phyloP scores from a whole-genome alignment of 2,888 invertebrate genomes.

The Volucella bombylans region DNA sequence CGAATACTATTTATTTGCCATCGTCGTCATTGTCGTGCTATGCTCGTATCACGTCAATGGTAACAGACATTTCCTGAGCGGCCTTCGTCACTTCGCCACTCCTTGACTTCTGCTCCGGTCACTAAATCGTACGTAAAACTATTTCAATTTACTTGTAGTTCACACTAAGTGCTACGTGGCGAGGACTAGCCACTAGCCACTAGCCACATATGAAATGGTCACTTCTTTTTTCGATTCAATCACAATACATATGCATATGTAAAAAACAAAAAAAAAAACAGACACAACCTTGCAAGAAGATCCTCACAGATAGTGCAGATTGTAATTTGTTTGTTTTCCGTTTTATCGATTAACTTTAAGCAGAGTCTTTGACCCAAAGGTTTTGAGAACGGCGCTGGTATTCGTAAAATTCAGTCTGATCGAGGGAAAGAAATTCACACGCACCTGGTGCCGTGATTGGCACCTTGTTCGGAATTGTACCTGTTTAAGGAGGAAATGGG shows the following conservation, averaged over 20 bases:
- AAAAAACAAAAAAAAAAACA: conserved; percentile 6
- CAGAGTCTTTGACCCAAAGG: conserved; percentile 64
- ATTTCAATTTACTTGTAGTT: conserved; percentile 34
- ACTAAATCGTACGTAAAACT: conserved; percentile 52
- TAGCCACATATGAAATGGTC: conserved; percentile 1
- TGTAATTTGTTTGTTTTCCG: conserved; percentile 65
- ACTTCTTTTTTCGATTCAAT: conserved; percentile 53
- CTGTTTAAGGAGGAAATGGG: conserved; percentile 3
- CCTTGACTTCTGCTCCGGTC: conserved; percentile 47
- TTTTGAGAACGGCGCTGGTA: conserved; percentile 44
- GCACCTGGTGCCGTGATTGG: neutral
- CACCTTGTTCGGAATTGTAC: conserved; percentile 2
- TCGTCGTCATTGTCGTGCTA: conserved; percentile 12
- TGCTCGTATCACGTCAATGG: neutral
- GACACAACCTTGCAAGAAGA: conserved; percentile 12
- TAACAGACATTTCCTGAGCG: conserved; percentile 34
- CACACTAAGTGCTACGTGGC: conserved; percentile 15
- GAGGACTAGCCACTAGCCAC: neutral
- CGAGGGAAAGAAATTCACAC: neutral
- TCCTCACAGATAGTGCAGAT: conserved; percentile 24
- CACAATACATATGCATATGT: conserved; percentile 42
- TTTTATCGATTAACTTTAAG: conserved; percentile 69
- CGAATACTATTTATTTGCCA: conserved; percentile 10
- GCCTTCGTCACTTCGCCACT: conserved; percentile 27
- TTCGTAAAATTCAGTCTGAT: neutral